Percentiles rank a stretch among this genome's conserved stretches.
These are phyloP conservation scores for Aspiorhynchus laticeps DNA, from an alignment of 2,113 vertebrate genomes.

Conservation along the genomic window DNA sequence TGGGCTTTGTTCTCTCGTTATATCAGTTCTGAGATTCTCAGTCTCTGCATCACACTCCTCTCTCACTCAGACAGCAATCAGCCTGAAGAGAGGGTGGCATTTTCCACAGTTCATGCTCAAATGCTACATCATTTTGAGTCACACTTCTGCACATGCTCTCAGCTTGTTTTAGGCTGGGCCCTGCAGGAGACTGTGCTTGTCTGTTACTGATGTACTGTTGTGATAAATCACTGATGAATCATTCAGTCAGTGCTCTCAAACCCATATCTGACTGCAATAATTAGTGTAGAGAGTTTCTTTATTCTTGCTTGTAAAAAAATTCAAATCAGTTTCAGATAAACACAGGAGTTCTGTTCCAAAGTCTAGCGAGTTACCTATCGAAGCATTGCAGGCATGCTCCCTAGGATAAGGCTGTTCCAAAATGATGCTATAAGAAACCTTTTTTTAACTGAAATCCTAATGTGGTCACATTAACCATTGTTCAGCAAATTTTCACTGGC, in stretches of 20 bases:
- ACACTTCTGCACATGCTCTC: conserved; percentile 13
- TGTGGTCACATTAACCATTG: not conserved
- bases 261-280: not conserved
- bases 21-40: conserved; percentile 1
- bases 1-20: conserved; percentile 15
- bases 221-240: conserved; percentile 27
- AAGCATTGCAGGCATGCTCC: not conserved
- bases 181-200: conserved; percentile 24
- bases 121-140: conserved; percentile 25
- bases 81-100: conserved; percentile 24
- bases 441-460: not conserved
- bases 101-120: conserved; percentile 8
- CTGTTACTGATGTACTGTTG: conserved; percentile 22
- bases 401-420: not conserved
- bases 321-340: not conserved
- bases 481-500: not conserved
- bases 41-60: not conserved
- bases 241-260: conserved; percentile 25
- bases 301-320: not conserved
- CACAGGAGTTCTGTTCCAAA: not conserved
- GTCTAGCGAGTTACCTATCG: not conserved
- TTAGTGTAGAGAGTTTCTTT: not conserved
- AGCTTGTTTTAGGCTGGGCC: not conserved
- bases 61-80: not conserved
- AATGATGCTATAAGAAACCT: not conserved